Evolutionary conservation across 2,113 vertebrate species (phyloP).

Genomic region (Candoia aspera): DNA sequence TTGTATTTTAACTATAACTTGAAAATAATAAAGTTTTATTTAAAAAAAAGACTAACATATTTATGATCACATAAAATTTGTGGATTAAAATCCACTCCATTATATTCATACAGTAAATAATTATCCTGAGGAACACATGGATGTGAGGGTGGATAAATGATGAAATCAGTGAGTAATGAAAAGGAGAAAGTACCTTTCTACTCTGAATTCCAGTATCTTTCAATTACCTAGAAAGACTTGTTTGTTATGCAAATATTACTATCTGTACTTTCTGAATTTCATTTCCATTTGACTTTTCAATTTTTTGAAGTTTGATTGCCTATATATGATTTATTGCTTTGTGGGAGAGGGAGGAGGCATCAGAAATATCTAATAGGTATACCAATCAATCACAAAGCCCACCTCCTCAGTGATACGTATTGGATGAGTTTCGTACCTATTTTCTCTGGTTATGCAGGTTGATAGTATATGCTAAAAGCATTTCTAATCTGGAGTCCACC

Average conservation of each 20-base stretch:
- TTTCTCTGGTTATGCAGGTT: not conserved
- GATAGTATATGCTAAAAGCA: not conserved
- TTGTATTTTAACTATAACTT: too few relatives aligned
- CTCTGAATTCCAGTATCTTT: not conserved
- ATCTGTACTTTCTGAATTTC: not conserved
- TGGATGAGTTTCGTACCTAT: not conserved
- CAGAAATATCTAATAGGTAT: not conserved
- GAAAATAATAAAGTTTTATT: too few relatives aligned
- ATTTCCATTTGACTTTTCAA: not conserved
- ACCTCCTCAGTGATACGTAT: not conserved
- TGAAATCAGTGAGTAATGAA: not conserved
- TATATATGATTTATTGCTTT: not conserved
- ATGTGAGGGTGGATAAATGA: not conserved
- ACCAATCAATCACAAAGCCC: not conserved
- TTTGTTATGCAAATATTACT: not conserved
- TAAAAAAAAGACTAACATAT: not conserved
- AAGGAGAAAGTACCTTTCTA: not conserved
- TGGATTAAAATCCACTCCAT: not conserved
- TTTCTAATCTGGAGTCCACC: not conserved
- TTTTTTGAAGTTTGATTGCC: not conserved
- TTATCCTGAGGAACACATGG: not conserved
- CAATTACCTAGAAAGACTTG: not conserved
- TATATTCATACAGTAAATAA: not conserved
- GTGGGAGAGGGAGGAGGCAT: not conserved
- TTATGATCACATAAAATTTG: not conserved